phyloP scores from a whole-genome alignment of 1,140 invertebrate genomes.

The Scaptodrosophila lebanonensis region DNA sequence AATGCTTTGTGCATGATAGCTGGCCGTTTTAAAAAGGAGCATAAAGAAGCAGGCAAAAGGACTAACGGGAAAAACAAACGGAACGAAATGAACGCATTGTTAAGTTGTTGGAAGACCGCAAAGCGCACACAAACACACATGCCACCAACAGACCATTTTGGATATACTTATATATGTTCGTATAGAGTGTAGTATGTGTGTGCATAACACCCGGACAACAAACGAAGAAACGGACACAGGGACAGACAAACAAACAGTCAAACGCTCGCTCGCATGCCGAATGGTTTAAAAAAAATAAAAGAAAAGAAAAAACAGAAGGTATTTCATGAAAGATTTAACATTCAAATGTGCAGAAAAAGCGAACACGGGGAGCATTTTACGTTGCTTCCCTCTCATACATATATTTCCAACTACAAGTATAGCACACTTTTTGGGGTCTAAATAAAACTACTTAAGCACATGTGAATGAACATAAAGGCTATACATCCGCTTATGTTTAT shows the following conservation, averaged over 20 bases:
- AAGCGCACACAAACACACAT: constrained; percentile 22
- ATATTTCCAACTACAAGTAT: constrained; percentile 16
- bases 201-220: constrained; percentile 7
- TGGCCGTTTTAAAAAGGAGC: constrained; percentile 24
- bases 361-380: constrained; percentile 10
- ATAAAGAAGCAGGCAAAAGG: constrained; percentile 12
- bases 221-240: constrained; percentile 14
- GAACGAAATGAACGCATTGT: constrained; percentile 52
- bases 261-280: too few relatives aligned
- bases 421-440: constrained; percentile 34
- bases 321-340: constrained; percentile 75
- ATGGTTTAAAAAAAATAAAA: constrained; percentile 14
- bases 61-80: constrained; percentile 52
- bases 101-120: constrained; percentile 60
- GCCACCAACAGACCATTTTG: constrained; percentile 36
- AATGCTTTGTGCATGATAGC: constrained; percentile 61
- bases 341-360: constrained; percentile 62
- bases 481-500: constrained; percentile 47
- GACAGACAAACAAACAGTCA: constrained; percentile 17
- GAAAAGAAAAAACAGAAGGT: constrained; percentile 30
- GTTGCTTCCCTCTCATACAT: not conserved
- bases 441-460: constrained; percentile 71
- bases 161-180: constrained; percentile 54
- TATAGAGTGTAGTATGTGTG: too few relatives aligned
- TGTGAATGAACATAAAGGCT: constrained; percentile 59